Percentiles rank a stretch among this genome's conserved stretches.
phyloP scores from a whole-genome alignment of 2,797 vertebrate species.

The Syncerus caffer region DNA sequence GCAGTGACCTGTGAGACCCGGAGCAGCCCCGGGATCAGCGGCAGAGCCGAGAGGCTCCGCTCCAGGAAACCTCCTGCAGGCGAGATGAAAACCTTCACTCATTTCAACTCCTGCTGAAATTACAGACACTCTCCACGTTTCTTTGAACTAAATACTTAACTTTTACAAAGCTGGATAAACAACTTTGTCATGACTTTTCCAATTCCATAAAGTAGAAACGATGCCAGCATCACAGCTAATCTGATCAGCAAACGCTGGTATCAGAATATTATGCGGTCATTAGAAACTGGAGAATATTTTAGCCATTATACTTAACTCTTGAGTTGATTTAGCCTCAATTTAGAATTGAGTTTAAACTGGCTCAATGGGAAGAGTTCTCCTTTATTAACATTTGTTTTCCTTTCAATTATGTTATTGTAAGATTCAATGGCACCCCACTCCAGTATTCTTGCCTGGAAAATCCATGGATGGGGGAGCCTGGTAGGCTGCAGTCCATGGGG shows the following conservation, averaged over 20 bases:
- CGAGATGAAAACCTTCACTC: neutral
- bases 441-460: too few species aligned
- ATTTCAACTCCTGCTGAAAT: constrained; percentile 39
- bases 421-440: neutral
- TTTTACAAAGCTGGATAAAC: constrained; percentile 7
- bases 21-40: accelerated
- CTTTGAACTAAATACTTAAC: constrained; percentile 58
- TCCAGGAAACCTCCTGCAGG: neutral
- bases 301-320: neutral
- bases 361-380: neutral
- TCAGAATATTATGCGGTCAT: neutral
- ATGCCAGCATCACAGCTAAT: neutral
- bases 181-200: neutral
- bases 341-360: neutral
- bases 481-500: too few species aligned
- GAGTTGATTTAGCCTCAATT: neutral
- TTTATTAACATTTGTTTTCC: neutral
- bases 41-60: too few species aligned
- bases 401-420: neutral
- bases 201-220: neutral
- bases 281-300: neutral
- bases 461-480: too few species aligned
- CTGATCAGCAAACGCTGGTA: neutral
- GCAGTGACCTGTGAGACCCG: neutral
- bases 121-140: constrained; percentile 35